Conservation (phyloP, 2,113 vertebrate species). For the Lepisosteus oculatus region DNA sequence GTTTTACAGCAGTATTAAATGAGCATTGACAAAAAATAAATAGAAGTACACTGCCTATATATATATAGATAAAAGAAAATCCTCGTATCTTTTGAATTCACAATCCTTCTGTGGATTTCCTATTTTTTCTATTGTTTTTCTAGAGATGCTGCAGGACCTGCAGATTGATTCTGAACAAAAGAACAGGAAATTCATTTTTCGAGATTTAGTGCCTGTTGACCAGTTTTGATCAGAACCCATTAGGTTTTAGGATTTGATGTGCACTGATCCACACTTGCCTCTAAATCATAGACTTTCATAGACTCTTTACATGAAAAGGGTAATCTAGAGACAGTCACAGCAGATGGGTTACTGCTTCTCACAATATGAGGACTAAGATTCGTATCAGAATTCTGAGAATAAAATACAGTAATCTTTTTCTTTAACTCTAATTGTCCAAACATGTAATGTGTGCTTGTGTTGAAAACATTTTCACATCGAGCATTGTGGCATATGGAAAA, state of each 20-base stretch:
- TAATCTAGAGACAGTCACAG: too few species aligned
- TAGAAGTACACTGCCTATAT: neutral
- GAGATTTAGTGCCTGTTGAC: neutral
- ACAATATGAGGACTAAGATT: too few species aligned
- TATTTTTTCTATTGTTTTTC: neutral
- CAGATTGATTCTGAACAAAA: neutral
- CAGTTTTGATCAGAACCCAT: neutral
- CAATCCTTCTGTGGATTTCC: too few species aligned
- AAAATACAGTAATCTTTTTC: too few species aligned
- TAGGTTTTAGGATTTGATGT: neutral
- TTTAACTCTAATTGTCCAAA: too few species aligned
- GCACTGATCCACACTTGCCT: neutral
- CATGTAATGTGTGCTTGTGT: too few species aligned
- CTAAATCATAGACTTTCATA: neutral
- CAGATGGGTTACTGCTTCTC: too few species aligned
- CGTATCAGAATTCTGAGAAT: too few species aligned
- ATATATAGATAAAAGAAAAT: neutral
- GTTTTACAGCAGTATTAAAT: too few species aligned
- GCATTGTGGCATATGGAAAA: too few species aligned
- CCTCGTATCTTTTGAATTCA: neutral
- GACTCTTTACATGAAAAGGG: neutral
- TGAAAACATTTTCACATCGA: too few species aligned
- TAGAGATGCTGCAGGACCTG: neutral
- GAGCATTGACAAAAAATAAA: too few species aligned
- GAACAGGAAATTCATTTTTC: neutral